A percentile compares a stretch with the other conserved stretches of the same genome.
Evolutionary conservation across 53 echinoderm and acorn worm genomes (phyloP).

Genomic region (Crossaster papposus): DNA sequence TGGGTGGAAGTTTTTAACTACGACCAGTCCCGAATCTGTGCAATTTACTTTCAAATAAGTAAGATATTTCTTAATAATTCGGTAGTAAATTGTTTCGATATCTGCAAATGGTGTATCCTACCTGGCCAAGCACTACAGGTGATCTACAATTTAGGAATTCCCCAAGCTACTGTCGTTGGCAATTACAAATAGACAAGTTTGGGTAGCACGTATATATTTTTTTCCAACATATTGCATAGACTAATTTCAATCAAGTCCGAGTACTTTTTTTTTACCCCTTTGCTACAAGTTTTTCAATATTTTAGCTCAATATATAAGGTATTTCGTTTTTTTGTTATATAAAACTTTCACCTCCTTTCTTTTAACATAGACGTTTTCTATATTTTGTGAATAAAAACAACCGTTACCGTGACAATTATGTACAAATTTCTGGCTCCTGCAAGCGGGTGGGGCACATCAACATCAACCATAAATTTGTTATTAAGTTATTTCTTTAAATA

Average conservation of each 20-base stretch:
- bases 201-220: not conserved
- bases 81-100: too few relatives aligned
- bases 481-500: not conserved
- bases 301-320: constrained; percentile 32
- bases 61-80: too few relatives aligned
- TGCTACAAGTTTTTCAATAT: constrained; percentile 7
- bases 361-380: constrained; percentile 37
- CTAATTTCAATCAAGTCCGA: constrained; percentile 20
- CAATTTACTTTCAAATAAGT: too few relatives aligned
- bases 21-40: too few relatives aligned
- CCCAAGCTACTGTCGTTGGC: too few relatives aligned
- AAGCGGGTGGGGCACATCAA: constrained; percentile 11
- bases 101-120: too few relatives aligned
- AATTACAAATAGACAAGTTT: not conserved
- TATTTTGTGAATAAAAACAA: constrained; percentile 21
- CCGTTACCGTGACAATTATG: constrained; percentile 10
- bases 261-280: too few relatives aligned
- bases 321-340: not conserved
- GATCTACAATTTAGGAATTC: too few relatives aligned
- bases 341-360: constrained; percentile 15
- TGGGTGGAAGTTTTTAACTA: too few relatives aligned
- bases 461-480: not conserved
- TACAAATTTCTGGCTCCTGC: constrained; percentile 24
- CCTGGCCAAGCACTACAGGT: too few relatives aligned
- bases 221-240: constrained; percentile 59